These are phyloP conservation scores for Trialeurodes vaporariorum DNA, from an alignment of 1,140 invertebrate species.

Conservation along the genomic window DNA sequence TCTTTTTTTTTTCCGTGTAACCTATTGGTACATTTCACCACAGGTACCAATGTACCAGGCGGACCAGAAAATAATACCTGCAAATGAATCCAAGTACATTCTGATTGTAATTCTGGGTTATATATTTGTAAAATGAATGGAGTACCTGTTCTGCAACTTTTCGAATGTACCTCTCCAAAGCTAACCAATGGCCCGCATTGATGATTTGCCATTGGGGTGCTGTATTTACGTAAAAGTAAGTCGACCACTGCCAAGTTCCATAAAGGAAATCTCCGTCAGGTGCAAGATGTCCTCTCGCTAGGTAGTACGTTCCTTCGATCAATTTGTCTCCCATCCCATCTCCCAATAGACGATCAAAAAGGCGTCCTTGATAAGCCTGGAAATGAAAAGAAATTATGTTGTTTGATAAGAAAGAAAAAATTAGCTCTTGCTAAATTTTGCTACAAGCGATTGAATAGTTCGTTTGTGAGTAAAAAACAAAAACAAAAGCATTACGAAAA, in stretches of 20 bases:
- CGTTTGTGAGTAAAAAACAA: no score
- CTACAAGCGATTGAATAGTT: no score
- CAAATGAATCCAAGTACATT: no score
- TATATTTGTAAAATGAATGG: neutral
- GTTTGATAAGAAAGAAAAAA: no score
- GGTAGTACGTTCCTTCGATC: conserved; percentile 12
- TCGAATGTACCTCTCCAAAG: conserved; percentile 33
- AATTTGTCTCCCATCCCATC: neutral
- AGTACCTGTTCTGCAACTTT: conserved; percentile 16
- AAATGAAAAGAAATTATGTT: no score
- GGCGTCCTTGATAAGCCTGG: conserved; percentile 7
- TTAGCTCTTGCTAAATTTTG: no score
- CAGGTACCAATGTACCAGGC: no score
- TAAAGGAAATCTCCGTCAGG: conserved; percentile 42
- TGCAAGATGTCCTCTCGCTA: conserved; percentile 41
- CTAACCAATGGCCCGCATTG: conserved; percentile 38
- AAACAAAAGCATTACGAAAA: no score
- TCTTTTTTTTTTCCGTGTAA: no score
- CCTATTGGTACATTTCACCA: no score
- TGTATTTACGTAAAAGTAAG: conserved; percentile 42
- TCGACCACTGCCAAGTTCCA: conserved; percentile 36
- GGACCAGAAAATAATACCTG: no score
- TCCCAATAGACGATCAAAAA: neutral
- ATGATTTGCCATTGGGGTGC: conserved; percentile 41
- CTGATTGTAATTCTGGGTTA: neutral